Evolutionary conservation across 2,113 vertebrate genomes (phyloP).

Genomic region (Rhizomys pruinosus): DNA sequence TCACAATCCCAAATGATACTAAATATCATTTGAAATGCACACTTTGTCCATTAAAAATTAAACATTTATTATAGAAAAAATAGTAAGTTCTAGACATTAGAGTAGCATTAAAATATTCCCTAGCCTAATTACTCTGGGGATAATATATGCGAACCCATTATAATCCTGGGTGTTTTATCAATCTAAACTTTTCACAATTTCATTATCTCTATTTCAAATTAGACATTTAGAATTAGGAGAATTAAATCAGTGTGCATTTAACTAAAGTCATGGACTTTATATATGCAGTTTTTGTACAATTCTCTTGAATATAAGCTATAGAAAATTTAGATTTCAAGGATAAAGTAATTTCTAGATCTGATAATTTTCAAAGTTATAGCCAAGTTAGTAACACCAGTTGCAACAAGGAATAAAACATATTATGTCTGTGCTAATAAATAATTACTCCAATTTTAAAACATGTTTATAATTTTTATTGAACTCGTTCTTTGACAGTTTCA

Average conservation of each 20-base stretch:
- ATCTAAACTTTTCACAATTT: slow-evolving; percentile 10
- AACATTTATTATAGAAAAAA: slow-evolving; percentile 12
- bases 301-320: background rate
- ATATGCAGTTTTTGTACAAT: background rate
- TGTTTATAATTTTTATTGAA: background rate
- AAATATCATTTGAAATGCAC: slow-evolving; percentile 22
- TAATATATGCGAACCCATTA: slow-evolving; percentile 7
- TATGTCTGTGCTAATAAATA: background rate
- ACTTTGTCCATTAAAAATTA: slow-evolving; percentile 27
- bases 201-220: background rate
- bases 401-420: slow-evolving; percentile 28
- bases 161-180: slow-evolving; percentile 19
- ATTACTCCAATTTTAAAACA: background rate
- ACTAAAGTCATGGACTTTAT: background rate
- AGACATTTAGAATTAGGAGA: slow-evolving; percentile 10
- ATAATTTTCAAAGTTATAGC: background rate
- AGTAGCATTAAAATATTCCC: background rate
- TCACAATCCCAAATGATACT: background rate
- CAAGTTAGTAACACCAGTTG: slow-evolving; percentile 20
- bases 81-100: background rate
- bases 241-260: background rate
- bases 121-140: background rate
- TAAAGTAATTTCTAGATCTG: slow-evolving; percentile 19
- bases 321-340: background rate
- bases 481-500: background rate